Evolutionary conservation across 2,888 invertebrate genomes (phyloP).

Genomic region (Taphrorychus bicolor): DNA sequence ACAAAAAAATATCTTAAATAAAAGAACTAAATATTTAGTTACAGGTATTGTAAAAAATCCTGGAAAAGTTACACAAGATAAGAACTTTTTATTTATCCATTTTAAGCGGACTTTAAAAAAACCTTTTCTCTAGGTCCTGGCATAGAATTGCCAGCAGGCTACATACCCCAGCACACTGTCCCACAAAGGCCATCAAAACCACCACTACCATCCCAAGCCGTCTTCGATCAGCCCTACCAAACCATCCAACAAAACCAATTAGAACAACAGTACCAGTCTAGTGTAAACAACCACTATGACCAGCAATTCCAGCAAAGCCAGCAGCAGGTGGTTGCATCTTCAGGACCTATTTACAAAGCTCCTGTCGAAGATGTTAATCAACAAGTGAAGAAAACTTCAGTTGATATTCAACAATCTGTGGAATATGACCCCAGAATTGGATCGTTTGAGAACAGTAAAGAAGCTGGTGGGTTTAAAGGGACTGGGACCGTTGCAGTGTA

Average conservation of each 20-base stretch:
- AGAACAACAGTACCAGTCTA: conserved; percentile 18
- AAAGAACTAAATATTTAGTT: too few relatives aligned
- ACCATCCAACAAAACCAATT: conserved; percentile 11
- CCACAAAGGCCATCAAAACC: conserved; percentile 12
- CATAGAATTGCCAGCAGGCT: conserved; percentile 35
- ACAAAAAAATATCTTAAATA: too few relatives aligned
- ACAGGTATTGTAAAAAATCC: too few relatives aligned
- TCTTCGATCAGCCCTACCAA: conserved; percentile 1
- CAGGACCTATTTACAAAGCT: conserved; percentile 30
- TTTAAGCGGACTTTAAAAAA: too few relatives aligned
- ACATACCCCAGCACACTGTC: conserved; percentile 28
- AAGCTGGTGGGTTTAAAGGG: conserved; percentile 1
- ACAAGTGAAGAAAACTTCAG: not conserved
- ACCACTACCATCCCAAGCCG: not conserved
- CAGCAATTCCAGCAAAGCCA: conserved; percentile 14
- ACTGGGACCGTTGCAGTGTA: too few relatives aligned
- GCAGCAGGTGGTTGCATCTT: not conserved
- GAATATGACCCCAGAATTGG: conserved; percentile 33
- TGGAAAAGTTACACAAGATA: too few relatives aligned
- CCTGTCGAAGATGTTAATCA: not conserved
- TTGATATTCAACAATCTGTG: conserved; percentile 22
- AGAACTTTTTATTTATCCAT: not conserved
- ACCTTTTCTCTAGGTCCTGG: conserved; percentile 18
- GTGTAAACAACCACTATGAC: conserved; percentile 9
- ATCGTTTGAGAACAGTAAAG: conserved; percentile 22